Base-by-base conservation (phyloP, 2,113 vertebrate species). In the Pelmatolapia mariae region DNA sequence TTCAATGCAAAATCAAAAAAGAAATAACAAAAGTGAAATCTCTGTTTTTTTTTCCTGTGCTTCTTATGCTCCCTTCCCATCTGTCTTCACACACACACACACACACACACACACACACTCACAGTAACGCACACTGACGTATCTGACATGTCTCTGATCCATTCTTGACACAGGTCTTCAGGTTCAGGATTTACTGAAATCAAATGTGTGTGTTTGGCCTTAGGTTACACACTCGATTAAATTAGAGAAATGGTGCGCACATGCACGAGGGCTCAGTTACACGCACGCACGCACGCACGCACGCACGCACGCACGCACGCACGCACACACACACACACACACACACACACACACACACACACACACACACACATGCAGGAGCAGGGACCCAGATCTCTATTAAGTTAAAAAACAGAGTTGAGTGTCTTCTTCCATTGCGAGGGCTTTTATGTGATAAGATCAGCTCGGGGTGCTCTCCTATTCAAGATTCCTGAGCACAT, bases 371-470 rank as follows among this genome's bases (percentile, higher is more conserved):
- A 11, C 52, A 53, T 11, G 63, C 78, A 59, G 80, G 87, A 73
- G 85, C 84, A 82, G 80, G 87, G 85, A 89, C 89, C 91, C 86
- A 84, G 81, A 90, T 93, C 91, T 94, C 92, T 94, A 94, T 95
- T 95, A 93, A 94, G 93, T 94, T 93, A 94, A 93, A 93, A 93
- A 89, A 86, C 87, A 92, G 90, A 92, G 90, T 83, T 89, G 91
- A 94, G 94, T 94, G 94, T 95, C 93, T 92, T 95, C 94, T 93
- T 93, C 94, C 90, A 93, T 91, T 78, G 90, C 89, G 11, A 89
- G 47, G 82, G 91, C 93, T 95, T 95, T 95, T 95, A 94, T 93
- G 93, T 93, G 96, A 96, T 96, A 95, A 96, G 94, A 96, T 94
- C 93, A 16, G 90, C 90, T 92, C 63, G 31, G 81, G 90, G 90